Base-by-base conservation (phyloP, 1,140 invertebrate genomes). In the Pseudomyrmex flavicornis region DNA sequence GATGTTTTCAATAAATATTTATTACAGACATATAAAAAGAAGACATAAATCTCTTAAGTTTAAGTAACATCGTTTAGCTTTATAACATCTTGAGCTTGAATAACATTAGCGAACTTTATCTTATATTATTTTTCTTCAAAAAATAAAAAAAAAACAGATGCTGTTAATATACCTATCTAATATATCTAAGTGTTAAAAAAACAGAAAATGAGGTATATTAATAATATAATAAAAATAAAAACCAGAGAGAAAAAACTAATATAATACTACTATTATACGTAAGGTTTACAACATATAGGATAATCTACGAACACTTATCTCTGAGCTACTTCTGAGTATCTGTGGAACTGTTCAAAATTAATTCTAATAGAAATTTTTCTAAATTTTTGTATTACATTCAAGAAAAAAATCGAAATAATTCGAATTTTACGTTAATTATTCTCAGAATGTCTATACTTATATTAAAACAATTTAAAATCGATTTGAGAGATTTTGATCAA, bases 21-120 rank as follows among this genome's bases (percentile, higher is more conserved):
- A 88, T 87, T 87, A 75, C 26, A 88, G 54, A 88, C 59, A 74
- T 82, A 44, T 66, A 82, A 62, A 54, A 74, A 22, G 17, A 17
- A 79, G 35, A 70, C 54, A 13, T 74, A 46, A 74, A 62, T 54
- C 54, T 65, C 44, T 2, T 63, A 70, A 70, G 70, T 35, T 35
- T 35, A 35, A 35, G 35, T 35, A 35, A 35, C 35, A 35, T 35
- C 35, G 5, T 35, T 35, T 35, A 35, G 5, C 5, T 35, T 35
- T 35, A 79, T 70, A 79, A 70, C 1, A 26, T 12, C 26, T 59
- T 52, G 50, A 52, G 20, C 35, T 58, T 79, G 15, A 15, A 2
- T 66, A 75, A 66, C 46, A n/a, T 44, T 65, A n/a, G n/a, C 7
- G 5, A 50, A n/a, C 12, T 59, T 50, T 1, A 44, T 79, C 4